Conservation (phyloP, 2,888 invertebrate species). For the Drosophila lutescens region DNA sequence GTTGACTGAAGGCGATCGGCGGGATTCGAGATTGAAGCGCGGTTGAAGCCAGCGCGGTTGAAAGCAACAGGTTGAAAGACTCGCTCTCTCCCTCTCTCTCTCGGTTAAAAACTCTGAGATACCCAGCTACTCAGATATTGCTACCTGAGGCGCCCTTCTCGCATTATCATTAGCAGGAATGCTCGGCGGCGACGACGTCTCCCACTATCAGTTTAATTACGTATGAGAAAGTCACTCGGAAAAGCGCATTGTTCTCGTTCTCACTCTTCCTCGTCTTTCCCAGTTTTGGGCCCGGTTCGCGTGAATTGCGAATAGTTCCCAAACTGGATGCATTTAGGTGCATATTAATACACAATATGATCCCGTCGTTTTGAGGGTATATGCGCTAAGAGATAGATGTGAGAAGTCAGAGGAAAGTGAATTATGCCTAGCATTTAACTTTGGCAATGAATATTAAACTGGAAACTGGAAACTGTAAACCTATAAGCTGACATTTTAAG, state of each 20-base stretch:
- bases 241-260: constrained; percentile 49
- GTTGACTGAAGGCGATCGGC: constrained; percentile 71
- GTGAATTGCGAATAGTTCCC: constrained; percentile 54
- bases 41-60: constrained; percentile 48
- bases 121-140: constrained; percentile 40
- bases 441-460: too few relatives aligned
- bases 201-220: constrained; percentile 73
- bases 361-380: not conserved
- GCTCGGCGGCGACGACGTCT: constrained; percentile 53
- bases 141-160: constrained; percentile 74
- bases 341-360: constrained; percentile 35
- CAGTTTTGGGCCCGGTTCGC: constrained; percentile 41
- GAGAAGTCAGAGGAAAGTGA: constrained; percentile 1
- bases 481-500: not conserved
- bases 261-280: constrained; percentile 13
- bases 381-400: constrained; percentile 2
- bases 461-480: too few relatives aligned
- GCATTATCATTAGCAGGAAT: constrained; percentile 73
- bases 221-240: constrained; percentile 58
- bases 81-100: constrained; percentile 23
- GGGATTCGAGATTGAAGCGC: constrained; percentile 67
- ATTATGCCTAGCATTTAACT: not conserved
- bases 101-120: constrained; percentile 3
- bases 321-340: constrained; percentile 44
- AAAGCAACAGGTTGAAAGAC: constrained; percentile 66